Conservation (phyloP, 2,888 invertebrate species). For the Morinoia aosen region DNA sequence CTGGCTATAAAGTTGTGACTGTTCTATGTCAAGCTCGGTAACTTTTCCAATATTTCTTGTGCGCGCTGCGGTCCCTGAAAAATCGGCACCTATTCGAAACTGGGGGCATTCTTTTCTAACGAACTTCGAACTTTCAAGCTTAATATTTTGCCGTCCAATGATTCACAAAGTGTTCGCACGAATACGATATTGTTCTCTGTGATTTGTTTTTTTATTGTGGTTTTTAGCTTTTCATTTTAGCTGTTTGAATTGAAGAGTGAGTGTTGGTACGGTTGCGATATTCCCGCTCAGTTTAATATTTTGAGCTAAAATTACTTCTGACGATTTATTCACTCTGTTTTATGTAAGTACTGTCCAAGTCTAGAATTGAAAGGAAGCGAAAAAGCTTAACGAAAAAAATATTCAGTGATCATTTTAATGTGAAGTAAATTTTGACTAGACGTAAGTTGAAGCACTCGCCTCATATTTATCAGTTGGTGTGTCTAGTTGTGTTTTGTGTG, state of each 20-base stretch:
- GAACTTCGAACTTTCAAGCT: background rate
- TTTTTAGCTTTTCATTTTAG: background rate
- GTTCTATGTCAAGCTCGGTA: background rate
- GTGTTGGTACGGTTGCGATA: background rate
- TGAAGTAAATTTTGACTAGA: no score
- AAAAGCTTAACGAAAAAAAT: no score
- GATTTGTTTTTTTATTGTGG: background rate
- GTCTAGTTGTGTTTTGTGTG: no score
- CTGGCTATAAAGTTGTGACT: background rate
- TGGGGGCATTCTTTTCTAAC: slow-evolving; percentile 1
- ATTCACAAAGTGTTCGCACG: background rate
- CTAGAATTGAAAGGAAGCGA: no score
- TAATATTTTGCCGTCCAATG: background rate
- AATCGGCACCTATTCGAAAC: background rate
- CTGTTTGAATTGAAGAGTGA: background rate
- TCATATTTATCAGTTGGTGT: no score
- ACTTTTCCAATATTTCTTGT: background rate
- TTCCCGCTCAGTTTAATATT: background rate
- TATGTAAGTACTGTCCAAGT: no score
- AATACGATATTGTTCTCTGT: background rate
- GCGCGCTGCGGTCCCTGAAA: background rate
- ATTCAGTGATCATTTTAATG: no score
- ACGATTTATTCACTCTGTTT: no score
- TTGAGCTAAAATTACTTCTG: no score
- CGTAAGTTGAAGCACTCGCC: no score